These are phyloP conservation scores for Aplidium turbinatum DNA, from an alignment of 23 tunicate genomes.

Conservation along the genomic window DNA sequence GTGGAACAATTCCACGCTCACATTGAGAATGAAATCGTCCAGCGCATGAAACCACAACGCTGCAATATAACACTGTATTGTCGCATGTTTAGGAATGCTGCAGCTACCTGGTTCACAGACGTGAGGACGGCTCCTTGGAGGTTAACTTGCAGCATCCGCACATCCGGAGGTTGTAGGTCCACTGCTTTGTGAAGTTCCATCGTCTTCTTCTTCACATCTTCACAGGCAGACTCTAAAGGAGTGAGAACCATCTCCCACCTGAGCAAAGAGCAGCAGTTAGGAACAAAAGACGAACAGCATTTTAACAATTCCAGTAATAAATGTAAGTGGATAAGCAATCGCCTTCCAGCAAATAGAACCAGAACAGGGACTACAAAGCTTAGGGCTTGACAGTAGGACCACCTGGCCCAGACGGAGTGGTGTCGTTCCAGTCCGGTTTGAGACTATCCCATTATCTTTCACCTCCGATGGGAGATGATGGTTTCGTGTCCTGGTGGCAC, in stretches of 20 bases:
- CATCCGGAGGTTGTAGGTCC: constrained; percentile 66
- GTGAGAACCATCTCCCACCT: constrained; percentile 74
- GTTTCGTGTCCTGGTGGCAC: too few relatives aligned
- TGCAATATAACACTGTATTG: background rate
- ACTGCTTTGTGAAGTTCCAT: constrained; percentile 48
- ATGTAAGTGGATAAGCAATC: too few relatives aligned
- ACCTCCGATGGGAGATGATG: too few relatives aligned
- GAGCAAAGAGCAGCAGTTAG: too few relatives aligned
- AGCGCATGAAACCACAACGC: background rate
- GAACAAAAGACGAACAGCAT: too few relatives aligned
- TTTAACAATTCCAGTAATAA: too few relatives aligned
- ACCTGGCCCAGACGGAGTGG: too few relatives aligned
- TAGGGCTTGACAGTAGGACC: too few relatives aligned
- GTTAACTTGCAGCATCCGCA: constrained; percentile 79
- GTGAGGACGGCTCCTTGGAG: constrained; percentile 88
- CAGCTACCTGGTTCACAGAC: constrained; percentile 68
- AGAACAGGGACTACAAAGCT: too few relatives aligned
- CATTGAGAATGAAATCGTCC: background rate
- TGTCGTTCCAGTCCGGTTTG: too few relatives aligned
- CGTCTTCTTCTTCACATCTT: constrained; percentile 80
- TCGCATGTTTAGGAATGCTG: background rate
- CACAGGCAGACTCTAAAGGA: constrained; percentile 88
- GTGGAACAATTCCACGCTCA: background rate
- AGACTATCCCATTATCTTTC: too few relatives aligned
- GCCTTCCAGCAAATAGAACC: too few relatives aligned